Evolutionary conservation across 2,888 invertebrate genomes (phyloP).

Genomic region (Tetragonula carbonaria): DNA sequence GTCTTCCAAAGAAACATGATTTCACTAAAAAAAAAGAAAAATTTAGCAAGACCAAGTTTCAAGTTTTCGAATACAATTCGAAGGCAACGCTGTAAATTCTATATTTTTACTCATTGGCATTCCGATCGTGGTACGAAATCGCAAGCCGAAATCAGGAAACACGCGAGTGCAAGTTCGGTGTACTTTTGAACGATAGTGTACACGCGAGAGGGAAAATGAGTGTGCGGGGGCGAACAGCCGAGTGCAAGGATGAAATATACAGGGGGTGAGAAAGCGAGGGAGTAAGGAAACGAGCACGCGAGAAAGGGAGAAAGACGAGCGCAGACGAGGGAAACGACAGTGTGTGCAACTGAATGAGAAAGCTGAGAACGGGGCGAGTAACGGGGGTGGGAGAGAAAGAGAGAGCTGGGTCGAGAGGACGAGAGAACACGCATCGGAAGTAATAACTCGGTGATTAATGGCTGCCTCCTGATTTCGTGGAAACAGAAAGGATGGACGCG

Average conservation of each 20-base stretch:
- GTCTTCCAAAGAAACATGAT: too few species aligned
- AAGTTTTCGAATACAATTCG: too few species aligned
- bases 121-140: neutral
- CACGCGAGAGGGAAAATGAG: neutral
- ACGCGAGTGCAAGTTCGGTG: neutral
- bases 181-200: neutral
- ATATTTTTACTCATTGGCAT: neutral
- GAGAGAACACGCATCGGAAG: conserved; percentile 33
- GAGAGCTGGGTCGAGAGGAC: neutral
- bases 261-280: neutral
- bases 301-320: neutral
- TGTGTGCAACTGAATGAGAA: neutral
- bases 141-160: neutral
- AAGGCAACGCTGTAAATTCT: too few species aligned
- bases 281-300: neutral
- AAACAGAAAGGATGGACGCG: neutral
- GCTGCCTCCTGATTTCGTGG: conserved; percentile 20
- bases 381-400: neutral
- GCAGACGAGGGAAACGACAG: neutral
- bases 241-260: neutral
- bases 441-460: conserved; percentile 52
- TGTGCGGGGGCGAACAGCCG: neutral
- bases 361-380: neutral
- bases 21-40: too few species aligned
- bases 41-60: too few species aligned